Base-by-base conservation (phyloP, 2,888 invertebrate species). In the Ichneumoninae sp. region DNA sequence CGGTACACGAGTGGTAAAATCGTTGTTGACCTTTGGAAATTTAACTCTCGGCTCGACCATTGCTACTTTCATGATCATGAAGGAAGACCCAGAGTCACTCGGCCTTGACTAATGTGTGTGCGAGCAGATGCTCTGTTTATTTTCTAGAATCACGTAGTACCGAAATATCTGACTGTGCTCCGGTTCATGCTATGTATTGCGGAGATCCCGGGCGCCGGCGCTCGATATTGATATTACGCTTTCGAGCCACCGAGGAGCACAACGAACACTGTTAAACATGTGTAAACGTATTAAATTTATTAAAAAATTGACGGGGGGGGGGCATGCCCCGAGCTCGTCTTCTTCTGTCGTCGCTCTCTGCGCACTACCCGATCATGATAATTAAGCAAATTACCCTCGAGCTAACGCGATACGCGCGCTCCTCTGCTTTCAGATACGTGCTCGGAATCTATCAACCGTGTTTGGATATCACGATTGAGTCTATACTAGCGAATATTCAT, bases 161-260 rank as follows among this genome's bases (percentile, higher is more conserved):
- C 66, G 66, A 83, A 83, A 83, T 83, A 83, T 80, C 80, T 66
- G 54, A 26, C 80, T 30, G 66, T 36, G 36, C 60, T 22, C 60
- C 60, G 70, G 76, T 76, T 30, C 36, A 57, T 52, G 65, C 36
- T 54, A 47, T n/a, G 36, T 47, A 13, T 57, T 22, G 4, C 57
- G 22, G n/a, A 40, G 40, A 60, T 60, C 44, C n/a, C 57, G 26
- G 22, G 36, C 26, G 44, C 22, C 22, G 36, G n/a, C 57, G 57
- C 16, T 57, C 60, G 73, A 73, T 73, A 73, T 44, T n/a, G 57
- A 73, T 70, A 52, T 52, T 16, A 47, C 26, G 19, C 70, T n/a
- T n/a, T 19, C 73, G 73, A 40, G 13, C 26, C 10, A 26, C 26
- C 57, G 57, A 22, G 22, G 22, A 22, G 33, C 19, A 54, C 52